Evolutionary conservation across 2,113 vertebrate species (phyloP).

Genomic region (Uropsilus gracilis): DNA sequence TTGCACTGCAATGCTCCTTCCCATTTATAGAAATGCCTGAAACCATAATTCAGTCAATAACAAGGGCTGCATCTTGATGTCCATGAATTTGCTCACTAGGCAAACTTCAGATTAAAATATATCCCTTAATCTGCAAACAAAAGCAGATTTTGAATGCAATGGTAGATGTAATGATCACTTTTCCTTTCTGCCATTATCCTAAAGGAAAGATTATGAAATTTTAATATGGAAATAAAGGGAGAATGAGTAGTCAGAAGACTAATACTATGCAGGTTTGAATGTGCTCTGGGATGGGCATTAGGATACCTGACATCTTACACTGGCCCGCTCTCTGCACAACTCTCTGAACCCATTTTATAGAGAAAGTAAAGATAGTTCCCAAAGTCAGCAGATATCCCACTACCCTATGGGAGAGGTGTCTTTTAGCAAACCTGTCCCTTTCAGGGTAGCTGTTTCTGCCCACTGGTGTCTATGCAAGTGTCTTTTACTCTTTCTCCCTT

Average conservation of each 20-base stretch:
- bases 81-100: neutral
- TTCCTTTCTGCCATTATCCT: neutral
- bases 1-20: too few relatives aligned
- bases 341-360: neutral
- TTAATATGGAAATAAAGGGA: neutral
- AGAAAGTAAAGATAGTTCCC: neutral
- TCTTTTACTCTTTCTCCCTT: too few relatives aligned
- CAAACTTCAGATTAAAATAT: neutral
- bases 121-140: neutral
- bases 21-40: neutral
- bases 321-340: neutral
- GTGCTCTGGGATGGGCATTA: neutral
- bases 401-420: too few relatives aligned
- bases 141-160: neutral
- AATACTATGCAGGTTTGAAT: neutral
- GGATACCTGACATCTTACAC: neutral
- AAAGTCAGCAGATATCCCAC: too few relatives aligned
- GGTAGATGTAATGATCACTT: neutral
- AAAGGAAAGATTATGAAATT: neutral
- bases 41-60: neutral
- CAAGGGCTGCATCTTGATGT: neutral
- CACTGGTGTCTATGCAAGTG: too few relatives aligned
- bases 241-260: neutral
- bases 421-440: too few relatives aligned
- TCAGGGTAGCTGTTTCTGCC: too few relatives aligned